Evolutionary conservation across 2,888 invertebrate genomes (phyloP).

Genomic region (Meteorus colon): DNA sequence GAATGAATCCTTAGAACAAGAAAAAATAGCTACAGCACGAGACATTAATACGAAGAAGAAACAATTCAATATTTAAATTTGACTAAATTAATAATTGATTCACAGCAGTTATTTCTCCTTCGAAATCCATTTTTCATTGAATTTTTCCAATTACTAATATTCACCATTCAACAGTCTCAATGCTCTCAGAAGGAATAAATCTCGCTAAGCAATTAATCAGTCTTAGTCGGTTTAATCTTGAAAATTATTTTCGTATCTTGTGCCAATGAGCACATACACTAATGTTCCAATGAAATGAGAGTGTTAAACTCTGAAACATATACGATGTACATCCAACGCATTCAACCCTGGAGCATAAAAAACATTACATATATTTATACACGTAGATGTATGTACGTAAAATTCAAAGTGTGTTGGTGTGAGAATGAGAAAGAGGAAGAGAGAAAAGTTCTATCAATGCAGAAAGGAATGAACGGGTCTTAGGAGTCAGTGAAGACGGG

Average conservation of each 20-base stretch:
- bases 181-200: slow-evolving; percentile 19
- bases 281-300: neutral
- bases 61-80: neutral
- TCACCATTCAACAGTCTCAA: neutral
- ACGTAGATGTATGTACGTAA: slow-evolving; percentile 29
- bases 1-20: no score
- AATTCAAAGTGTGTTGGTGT: slow-evolving; percentile 37
- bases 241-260: slow-evolving; percentile 28
- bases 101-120: neutral
- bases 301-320: neutral
- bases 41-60: neutral
- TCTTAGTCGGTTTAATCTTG: slow-evolving; percentile 28
- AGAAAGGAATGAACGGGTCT: slow-evolving; percentile 58
- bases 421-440: slow-evolving; percentile 16
- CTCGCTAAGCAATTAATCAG: slow-evolving; percentile 15
- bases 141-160: neutral
- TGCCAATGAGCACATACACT: slow-evolving; percentile 14
- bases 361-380: slow-evolving; percentile 29
- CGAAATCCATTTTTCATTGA: neutral
- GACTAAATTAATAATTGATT: neutral
- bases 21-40: neutral
- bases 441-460: slow-evolving; percentile 51
- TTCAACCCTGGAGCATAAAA: slow-evolving; percentile 1
- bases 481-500: slow-evolving; percentile 57
- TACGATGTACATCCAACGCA: slow-evolving; percentile 3